Percentiles rank a stretch among this genome's conserved stretches.
Conservation (phyloP, 2,888 invertebrate species). For the Iphiclides podalirius region DNA sequence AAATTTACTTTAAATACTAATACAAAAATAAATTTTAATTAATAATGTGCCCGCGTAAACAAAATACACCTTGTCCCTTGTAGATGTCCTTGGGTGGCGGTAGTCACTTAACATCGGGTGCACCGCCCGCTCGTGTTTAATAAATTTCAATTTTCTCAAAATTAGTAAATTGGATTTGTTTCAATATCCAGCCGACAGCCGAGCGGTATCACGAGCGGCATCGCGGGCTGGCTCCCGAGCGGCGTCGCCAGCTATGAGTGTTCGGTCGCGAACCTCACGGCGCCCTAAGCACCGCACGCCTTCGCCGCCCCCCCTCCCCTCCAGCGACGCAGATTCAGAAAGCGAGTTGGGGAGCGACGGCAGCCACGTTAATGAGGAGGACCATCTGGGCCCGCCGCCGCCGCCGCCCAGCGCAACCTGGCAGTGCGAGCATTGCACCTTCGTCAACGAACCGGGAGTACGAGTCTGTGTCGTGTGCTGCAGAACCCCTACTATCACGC, state of each 20-base stretch:
- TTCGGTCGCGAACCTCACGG: slow-evolving; percentile 85
- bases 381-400: slow-evolving; percentile 63
- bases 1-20: too few species aligned
- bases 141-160: too few species aligned
- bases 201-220: slow-evolving; percentile 66
- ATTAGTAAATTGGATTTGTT: too few species aligned
- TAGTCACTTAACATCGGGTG: too few species aligned
- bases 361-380: slow-evolving; percentile 38
- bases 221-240: slow-evolving; percentile 83
- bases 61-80: too few species aligned
- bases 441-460: slow-evolving; percentile 88
- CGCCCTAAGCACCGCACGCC: slow-evolving; percentile 62
- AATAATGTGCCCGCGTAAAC: too few species aligned
- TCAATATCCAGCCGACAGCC: slow-evolving; percentile 69
- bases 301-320: slow-evolving; percentile 64
- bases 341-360: slow-evolving; percentile 58
- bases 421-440: slow-evolving; percentile 95
- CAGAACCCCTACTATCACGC: slow-evolving; percentile 83
- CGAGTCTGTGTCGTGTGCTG: slow-evolving; percentile 93
- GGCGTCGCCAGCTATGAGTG: slow-evolving; percentile 84
- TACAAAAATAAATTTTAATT: too few species aligned
- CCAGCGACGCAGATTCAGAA: slow-evolving; percentile 83
- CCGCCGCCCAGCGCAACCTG: slow-evolving; percentile 82
- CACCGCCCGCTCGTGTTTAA: too few species aligned
- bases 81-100: too few species aligned